These are phyloP conservation scores for Misgurnus mizolepis DNA, from an alignment of 2,113 vertebrate genomes.

Conservation along the genomic window DNA sequence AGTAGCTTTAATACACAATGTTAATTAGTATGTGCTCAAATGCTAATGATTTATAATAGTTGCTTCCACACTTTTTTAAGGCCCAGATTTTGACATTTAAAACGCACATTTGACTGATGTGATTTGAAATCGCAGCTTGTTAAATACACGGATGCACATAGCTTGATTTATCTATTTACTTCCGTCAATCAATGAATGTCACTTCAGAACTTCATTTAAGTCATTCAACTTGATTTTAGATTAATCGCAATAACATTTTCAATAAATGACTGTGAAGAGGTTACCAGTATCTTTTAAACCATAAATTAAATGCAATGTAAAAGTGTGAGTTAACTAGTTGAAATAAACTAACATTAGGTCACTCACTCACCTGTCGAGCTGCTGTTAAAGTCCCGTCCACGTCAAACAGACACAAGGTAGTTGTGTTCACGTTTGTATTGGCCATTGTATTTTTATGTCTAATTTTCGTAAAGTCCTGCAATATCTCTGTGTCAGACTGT, in stretches of 20 bases:
- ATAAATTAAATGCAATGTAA: neutral
- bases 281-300: neutral
- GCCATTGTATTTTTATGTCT: constrained; percentile 65
- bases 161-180: neutral
- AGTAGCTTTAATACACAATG: no score
- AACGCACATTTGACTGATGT: no score
- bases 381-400: constrained; percentile 92
- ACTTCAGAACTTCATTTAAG: neutral
- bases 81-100: no score
- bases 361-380: constrained; percentile 80
- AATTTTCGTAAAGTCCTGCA: neutral
- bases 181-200: neutral
- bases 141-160: neutral
- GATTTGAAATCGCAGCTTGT: no score
- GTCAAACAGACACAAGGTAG: constrained; percentile 86
- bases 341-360: neutral
- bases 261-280: neutral
- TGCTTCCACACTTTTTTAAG: no score
- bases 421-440: constrained; percentile 31
- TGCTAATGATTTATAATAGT: no score
- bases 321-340: no score
- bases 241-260: neutral
- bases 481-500: neutral
- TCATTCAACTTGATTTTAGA: neutral
- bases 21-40: no score